Base-by-base conservation (phyloP, 2,113 vertebrate species). In the Ceuthmochares aereus region DNA sequence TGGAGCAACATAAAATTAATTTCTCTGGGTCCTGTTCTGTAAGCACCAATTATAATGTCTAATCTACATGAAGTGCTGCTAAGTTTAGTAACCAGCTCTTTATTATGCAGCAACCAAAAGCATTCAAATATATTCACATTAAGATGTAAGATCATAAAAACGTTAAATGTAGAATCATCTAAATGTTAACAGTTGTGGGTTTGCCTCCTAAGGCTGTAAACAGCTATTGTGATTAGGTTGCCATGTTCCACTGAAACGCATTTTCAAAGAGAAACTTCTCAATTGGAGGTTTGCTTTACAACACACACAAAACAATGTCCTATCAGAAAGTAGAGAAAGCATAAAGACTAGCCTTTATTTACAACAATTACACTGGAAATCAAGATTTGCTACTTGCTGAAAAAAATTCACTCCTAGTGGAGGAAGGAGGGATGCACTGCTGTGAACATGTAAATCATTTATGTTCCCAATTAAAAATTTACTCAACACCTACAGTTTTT, bases 1-100 rank as follows among this genome's bases (percentile, higher is more conserved):
- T 89, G 79, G 52, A 97, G 75, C 87, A 93, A 87, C 55, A 78
- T 52, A 84, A 94, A 94, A 95, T 95, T 96, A 94, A 90, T 95
- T 93, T 95, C 64, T 96, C 84, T 91, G 64, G 68, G 89, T 94
- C 93, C 89, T 91, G 15, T 93, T 87, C 86, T 92, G 72, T 87
- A 97, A 92, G 68, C 92, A 92, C 85, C 95, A 80, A 92, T 93
- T 92, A 88, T 85, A 79, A 96, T 80, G 63, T 79, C 75, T 81
- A 94, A 80, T 94, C 88, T 87, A 75, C 56, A 81, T 89, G 69
- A 95, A 95, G 84, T 76, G 73, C 69, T 92, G 78, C 95, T 96
- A 95, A 90, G 78, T 94, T 94, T 92, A 96, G 93, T 78, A 91
- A 92, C 74, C 3, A 30, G 45, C 70, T 93, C 67, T 95, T 86